Evolutionary conservation across 2,113 vertebrate genomes (phyloP), one percentile per base, ranked within the genome.

Genomic region (Seriola aureovittata): DNA sequence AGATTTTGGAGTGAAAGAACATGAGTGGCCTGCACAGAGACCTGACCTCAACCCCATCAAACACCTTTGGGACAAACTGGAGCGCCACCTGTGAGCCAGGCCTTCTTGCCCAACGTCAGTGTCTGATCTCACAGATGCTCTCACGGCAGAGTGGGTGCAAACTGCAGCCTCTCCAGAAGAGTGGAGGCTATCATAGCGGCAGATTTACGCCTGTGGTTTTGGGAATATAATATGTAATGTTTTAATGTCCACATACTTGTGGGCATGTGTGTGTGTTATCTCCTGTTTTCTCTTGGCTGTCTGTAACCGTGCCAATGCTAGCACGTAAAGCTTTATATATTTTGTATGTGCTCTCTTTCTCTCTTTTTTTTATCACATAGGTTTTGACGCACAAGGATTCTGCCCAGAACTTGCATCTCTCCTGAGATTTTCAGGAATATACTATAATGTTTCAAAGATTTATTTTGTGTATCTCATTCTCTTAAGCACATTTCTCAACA

Each of bases 401-500:
- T 59, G 19, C 44, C 48, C 46, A 69, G 16, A 63, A 19, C 63
- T 67, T 19, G 8, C 4, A 9, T 63, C 19, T 63, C 19, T 66
- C 23, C 2, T 52, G 65, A 70, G 29, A 23, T 67, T 68, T 54
- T 63, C 50, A 38, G 38, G 19, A 54, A 66, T 59, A 23, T 2
- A 25, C 38, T 65, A 50, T 16, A 36, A n/a, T 12, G 46, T 73
- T 21, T 62, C 40, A 0, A 29, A 69, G 48, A 81, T 66, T 55
- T n/a, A 81, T 71, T 69, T 70, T 42, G 73, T 63, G 58, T 4
- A 57, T 70, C 46, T 69, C 48, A 19, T 71, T 83, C 71, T 82
- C 80, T 58, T 54, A 52, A 84, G 60, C 34, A 73, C 52, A 73
- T 81, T 71, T 75, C 44, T 78, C 67, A 60, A 78, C 76, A 72